A percentile compares a stretch with the other conserved stretches of the same genome.
phyloP scores from a whole-genome alignment of 2,888 invertebrate genomes.

The Hermaeophaga mercurialis region DNA sequence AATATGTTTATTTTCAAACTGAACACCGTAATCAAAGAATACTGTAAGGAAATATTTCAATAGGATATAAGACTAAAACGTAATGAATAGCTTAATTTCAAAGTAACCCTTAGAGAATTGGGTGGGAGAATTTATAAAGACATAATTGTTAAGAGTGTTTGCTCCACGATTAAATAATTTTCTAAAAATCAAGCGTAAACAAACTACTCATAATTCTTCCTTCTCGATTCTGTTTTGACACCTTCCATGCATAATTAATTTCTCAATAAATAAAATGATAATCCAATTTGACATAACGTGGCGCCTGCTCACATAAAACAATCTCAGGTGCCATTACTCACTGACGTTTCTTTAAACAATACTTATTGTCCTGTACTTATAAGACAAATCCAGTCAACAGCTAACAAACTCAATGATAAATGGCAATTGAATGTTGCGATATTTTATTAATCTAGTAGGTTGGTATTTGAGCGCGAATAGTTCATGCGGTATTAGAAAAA shows the following conservation, averaged over 20 bases:
- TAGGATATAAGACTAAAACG: too few relatives aligned
- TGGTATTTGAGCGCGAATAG: slow-evolving; percentile 18
- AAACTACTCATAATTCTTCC: not conserved
- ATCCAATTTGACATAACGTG: slow-evolving; percentile 19
- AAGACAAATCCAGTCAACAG: slow-evolving; percentile 32
- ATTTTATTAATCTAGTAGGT: slow-evolving; percentile 27
- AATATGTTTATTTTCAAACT: too few relatives aligned
- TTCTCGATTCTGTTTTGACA: not conserved
- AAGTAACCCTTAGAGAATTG: too few relatives aligned
- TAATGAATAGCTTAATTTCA: too few relatives aligned
- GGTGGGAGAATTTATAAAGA: too few relatives aligned
- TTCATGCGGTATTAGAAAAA: not conserved
- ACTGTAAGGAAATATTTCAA: too few relatives aligned
- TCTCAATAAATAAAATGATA: slow-evolving; percentile 14
- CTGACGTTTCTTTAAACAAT: slow-evolving; percentile 29
- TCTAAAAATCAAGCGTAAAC: not conserved
- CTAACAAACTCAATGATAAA: slow-evolving; percentile 32
- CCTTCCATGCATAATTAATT: slow-evolving; percentile 23
- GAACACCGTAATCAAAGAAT: too few relatives aligned
- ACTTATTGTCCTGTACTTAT: slow-evolving; percentile 32
- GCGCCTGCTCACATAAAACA: slow-evolving; percentile 25
- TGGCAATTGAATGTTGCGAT: slow-evolving; percentile 28
- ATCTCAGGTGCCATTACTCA: slow-evolving; percentile 26
- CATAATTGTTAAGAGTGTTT: too few relatives aligned
- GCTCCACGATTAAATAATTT: too few relatives aligned